phyloP scores from a whole-genome alignment of 2,113 vertebrate species.

The Antigone vipio region DNA sequence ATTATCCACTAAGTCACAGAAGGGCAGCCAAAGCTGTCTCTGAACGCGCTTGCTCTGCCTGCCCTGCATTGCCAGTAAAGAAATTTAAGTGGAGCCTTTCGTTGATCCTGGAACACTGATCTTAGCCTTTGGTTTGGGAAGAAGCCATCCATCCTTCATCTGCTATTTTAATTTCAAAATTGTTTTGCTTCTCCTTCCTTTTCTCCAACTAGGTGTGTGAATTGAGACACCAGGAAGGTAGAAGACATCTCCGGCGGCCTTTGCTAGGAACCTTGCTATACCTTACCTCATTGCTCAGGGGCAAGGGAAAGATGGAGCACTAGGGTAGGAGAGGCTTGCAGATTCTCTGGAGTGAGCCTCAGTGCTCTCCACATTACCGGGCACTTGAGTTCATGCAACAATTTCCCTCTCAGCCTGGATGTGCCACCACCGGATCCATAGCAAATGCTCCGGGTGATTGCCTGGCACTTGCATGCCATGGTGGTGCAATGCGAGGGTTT shows the following conservation, averaged over 20 bases:
- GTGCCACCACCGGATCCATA: not conserved
- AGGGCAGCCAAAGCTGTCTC: not conserved
- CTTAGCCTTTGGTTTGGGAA: not conserved
- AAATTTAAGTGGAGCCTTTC: not conserved
- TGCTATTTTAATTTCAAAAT: not conserved
- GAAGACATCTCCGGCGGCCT: not conserved
- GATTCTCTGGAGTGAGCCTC: accelerated
- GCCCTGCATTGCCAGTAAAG: not conserved
- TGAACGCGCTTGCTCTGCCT: not conserved
- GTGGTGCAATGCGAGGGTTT: not conserved
- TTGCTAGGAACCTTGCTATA: not conserved
- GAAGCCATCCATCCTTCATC: not conserved
- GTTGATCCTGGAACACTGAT: not conserved
- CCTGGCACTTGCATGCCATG: not conserved
- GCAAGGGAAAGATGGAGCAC: not conserved
- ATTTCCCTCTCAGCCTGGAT: not conserved
- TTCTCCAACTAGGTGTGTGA: accelerated
- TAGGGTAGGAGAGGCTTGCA: not conserved
- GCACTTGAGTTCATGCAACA: not conserved
- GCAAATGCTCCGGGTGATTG: accelerated
- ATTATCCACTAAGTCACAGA: not conserved
- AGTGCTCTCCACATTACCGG: not conserved
- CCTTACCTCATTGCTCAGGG: not conserved
- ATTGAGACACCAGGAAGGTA: not conserved
- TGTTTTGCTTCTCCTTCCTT: not conserved